phyloP scores from a whole-genome alignment of 2,113 vertebrate genomes.

The Phainopepla nitens region DNA sequence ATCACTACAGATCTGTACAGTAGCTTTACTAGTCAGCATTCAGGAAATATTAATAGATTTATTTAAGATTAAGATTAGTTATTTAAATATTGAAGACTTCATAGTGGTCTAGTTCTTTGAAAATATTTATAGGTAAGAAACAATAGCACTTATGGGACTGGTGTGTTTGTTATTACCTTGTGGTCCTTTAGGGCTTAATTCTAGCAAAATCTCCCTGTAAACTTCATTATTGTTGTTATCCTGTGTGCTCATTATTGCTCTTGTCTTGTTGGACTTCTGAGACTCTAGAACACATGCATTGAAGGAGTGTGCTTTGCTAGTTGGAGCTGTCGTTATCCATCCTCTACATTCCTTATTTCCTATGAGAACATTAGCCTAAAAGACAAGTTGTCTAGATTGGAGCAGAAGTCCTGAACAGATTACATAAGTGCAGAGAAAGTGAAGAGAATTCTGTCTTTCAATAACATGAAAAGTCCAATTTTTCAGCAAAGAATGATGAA shows the following conservation, averaged over 20 bases:
- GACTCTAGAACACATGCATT: neutral
- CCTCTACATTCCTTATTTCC: neutral
- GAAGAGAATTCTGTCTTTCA: neutral
- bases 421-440: neutral
- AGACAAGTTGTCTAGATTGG: neutral
- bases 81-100: neutral
- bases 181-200: neutral
- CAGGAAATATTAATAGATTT: neutral
- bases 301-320: neutral
- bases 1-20: neutral
- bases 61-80: neutral
- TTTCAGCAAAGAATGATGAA: neutral
- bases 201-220: neutral
- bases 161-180: neutral
- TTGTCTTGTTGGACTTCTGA: neutral
- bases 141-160: neutral
- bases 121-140: neutral
- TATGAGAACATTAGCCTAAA: neutral
- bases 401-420: neutral
- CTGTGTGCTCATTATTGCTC: neutral
- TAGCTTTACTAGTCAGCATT: neutral
- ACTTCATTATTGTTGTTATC: neutral
- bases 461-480: neutral
- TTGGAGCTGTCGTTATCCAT: neutral
- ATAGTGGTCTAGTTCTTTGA: neutral